Evolutionary conservation across 2,113 vertebrate species (phyloP).

Genomic region (Arothron firmamentum): DNA sequence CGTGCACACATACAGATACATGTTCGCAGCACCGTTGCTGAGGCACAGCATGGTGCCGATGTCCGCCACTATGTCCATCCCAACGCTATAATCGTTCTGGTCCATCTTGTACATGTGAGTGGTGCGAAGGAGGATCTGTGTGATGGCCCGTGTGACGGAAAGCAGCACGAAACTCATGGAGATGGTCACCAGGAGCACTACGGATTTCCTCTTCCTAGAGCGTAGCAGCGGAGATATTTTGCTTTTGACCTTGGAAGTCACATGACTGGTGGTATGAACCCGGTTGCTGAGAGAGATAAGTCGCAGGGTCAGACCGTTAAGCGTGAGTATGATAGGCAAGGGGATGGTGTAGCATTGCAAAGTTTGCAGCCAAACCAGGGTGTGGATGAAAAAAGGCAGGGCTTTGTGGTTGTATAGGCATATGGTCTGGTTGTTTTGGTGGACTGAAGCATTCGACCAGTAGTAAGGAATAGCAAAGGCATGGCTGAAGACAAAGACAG

Average conservation of each 20-base stretch:
- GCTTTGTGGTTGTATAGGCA: constrained; percentile 55
- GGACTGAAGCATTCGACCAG: constrained; percentile 63
- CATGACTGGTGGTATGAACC: constrained; percentile 33
- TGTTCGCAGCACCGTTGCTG: constrained; percentile 63
- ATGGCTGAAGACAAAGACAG: constrained; percentile 47
- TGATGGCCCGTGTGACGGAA: constrained; percentile 54
- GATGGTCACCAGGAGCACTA: constrained; percentile 62
- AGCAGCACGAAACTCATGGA: constrained; percentile 66
- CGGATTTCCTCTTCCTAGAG: constrained; percentile 58
- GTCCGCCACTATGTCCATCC: constrained; percentile 64
- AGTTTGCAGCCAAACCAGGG: constrained; percentile 65
- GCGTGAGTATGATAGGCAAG: constrained; percentile 60
- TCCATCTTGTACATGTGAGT: constrained; percentile 45
- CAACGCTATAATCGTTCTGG: constrained; percentile 53
- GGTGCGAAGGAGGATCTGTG: constrained; percentile 67
- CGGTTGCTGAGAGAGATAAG: constrained; percentile 56
- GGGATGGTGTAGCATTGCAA: constrained; percentile 59
- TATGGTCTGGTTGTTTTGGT: constrained; percentile 32
- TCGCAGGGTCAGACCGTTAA: constrained; percentile 61
- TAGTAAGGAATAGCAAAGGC: constrained; percentile 60
- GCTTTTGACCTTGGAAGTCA: constrained; percentile 4
- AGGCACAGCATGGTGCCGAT: constrained; percentile 69
- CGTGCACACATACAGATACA: constrained; percentile 69
- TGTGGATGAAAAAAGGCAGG: constrained; percentile 40
- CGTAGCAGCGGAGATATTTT: constrained; percentile 37